Evolutionary conservation across 2,113 vertebrate genomes (phyloP), one percentile per base, ranked within the genome.

Genomic region (Geothlypis trichas): DNA sequence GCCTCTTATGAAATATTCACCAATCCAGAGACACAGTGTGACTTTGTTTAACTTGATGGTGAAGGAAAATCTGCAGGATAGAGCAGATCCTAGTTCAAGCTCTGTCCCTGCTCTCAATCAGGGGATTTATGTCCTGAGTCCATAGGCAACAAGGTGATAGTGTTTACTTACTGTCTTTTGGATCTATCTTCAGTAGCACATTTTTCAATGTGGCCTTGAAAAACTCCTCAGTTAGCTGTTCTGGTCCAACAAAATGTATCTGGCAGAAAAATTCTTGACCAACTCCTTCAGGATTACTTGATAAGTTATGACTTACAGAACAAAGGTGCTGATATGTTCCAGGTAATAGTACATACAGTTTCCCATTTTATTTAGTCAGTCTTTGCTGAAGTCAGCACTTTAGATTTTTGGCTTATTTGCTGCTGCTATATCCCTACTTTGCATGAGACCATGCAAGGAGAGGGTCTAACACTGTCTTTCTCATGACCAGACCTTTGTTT

Each of bases 1-100:
- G 22, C 84, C 92, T 82, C 80, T 78, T 93, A 89, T 96, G 74
- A 96, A 96, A 97, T 95, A 96, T 96, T 95, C 91, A 95, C 71
- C 13, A 23, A 54, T 91, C 84, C 74, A 87, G 94, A 82, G 89
- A 94, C 74, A 93, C 49, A 46, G 33, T 46, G 58, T 89, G 87
- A 85, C 66, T 93, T 92, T 79, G 47, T 89, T 15, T 49, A 82
- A 82, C 77, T 68, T 75, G 61, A n/a, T 84, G 66, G 47, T 65
- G 80, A 84, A 91, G 42, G 39, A 87, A 81, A 84, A 89, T 62
- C 39, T 87, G 41, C 22, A 31, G 57, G 54, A 65, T 58, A 82
- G 76, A 87, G 81, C 44, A 89, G 87, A 79, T 24, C 19, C 19
- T 0, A 0, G 7, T 62, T 84, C 44, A 49, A 44, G 47, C 71